These are phyloP conservation scores for Aproaerema taeniolella DNA, from an alignment of 2,888 invertebrate genomes.

Conservation along the genomic window DNA sequence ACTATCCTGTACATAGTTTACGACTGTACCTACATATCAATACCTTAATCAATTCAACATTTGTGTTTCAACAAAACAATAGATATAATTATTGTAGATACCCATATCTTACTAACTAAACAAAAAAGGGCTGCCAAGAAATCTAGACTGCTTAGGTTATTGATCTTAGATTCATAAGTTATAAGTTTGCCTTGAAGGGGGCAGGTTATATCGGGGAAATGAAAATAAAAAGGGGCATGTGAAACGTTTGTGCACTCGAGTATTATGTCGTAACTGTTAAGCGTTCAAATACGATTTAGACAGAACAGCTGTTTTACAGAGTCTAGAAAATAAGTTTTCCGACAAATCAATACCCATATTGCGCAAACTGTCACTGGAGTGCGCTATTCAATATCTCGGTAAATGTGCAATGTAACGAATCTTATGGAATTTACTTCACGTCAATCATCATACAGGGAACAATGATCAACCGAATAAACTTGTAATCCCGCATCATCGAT, in stretches of 20 bases:
- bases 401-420: constrained; percentile 38
- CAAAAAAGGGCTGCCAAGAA: no score
- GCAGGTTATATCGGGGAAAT: no score
- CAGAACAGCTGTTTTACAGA: constrained; percentile 72
- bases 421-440: constrained; percentile 48
- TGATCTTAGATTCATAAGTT: no score
- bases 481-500: constrained; percentile 21
- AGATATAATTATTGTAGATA: no score
- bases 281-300: constrained; percentile 22
- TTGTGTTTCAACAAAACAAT: no score
- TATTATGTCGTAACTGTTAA: constrained; percentile 24
- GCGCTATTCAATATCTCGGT: constrained; percentile 48
- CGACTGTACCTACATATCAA: no score
- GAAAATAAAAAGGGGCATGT: not conserved
- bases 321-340: constrained; percentile 59
- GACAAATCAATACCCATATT: constrained; percentile 71
- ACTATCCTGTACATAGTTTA: no score
- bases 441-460: constrained; percentile 50
- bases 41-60: no score
- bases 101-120: no score
- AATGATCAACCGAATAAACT: constrained; percentile 52
- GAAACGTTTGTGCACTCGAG: constrained; percentile 9
- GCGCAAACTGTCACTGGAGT: constrained; percentile 73
- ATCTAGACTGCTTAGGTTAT: no score
- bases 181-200: no score